phyloP scores from a whole-genome alignment of 2,888 invertebrate species.

The Chrysomela aeneicollis region DNA sequence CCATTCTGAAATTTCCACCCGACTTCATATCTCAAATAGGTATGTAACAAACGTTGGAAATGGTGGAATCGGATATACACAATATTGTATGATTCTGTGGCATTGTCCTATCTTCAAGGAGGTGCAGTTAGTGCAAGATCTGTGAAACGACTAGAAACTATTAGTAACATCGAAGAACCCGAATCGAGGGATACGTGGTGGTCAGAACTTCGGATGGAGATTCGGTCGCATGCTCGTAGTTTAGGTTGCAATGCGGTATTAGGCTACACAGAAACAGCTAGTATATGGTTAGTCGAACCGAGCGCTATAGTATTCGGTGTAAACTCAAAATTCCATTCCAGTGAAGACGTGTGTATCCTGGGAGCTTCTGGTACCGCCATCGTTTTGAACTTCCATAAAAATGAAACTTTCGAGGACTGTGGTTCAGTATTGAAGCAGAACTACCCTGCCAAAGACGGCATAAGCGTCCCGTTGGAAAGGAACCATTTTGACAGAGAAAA shows the following conservation, averaged over 20 bases:
- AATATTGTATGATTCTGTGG: background rate
- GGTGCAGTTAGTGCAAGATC: constrained; percentile 86
- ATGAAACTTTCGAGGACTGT: constrained; percentile 52
- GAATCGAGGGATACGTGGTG: constrained; percentile 96
- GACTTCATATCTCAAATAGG: constrained; percentile 91
- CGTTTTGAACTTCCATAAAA: constrained; percentile 71
- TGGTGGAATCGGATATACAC: too few relatives aligned
- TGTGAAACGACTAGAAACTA: constrained; percentile 82
- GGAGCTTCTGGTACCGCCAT: constrained; percentile 96
- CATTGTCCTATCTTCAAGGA: constrained; percentile 60
- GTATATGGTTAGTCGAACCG: constrained; percentile 77
- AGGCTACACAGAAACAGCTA: constrained; percentile 91
- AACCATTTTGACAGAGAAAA: constrained; percentile 54
- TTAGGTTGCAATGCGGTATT: constrained; percentile 94
- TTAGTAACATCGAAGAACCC: constrained; percentile 86
- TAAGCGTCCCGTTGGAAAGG: constrained; percentile 63
- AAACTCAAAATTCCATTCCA: constrained; percentile 57
- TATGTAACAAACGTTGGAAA: constrained; percentile 54
- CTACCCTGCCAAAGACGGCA: constrained; percentile 51
- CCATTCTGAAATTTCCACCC: constrained; percentile 87
- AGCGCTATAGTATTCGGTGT: constrained; percentile 3
- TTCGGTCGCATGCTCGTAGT: constrained; percentile 91
- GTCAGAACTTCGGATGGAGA: constrained; percentile 95
- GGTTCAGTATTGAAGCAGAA: constrained; percentile 40
- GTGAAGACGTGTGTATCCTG: constrained; percentile 94